Conservation (phyloP, 1,140 invertebrate genomes). For the Sycobia sp. region DNA sequence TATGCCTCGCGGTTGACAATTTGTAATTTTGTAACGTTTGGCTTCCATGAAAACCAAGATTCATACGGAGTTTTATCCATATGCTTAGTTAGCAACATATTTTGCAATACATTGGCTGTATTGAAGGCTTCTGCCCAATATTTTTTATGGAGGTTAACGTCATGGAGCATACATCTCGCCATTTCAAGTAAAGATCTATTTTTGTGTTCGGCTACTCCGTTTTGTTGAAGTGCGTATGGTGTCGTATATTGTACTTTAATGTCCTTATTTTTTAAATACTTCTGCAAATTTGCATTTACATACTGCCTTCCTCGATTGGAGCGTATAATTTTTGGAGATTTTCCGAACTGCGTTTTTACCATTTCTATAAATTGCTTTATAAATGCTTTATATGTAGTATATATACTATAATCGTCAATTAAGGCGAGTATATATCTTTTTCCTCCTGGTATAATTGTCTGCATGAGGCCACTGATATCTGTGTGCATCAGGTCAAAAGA, state of each 20-base stretch:
- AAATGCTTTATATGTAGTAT: not conserved
- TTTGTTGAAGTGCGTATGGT: not conserved
- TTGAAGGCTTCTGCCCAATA: slow-evolving; percentile 54
- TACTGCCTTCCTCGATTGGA: not conserved
- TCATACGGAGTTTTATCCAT: slow-evolving; percentile 48
- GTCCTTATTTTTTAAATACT: not conserved
- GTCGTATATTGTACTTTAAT: not conserved
- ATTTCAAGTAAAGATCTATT: slow-evolving; percentile 50
- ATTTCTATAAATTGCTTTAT: too few species aligned
- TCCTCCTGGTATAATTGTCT: not conserved
- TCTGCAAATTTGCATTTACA: not conserved
- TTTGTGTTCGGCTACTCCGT: slow-evolving; percentile 10
- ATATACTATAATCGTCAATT: not conserved
- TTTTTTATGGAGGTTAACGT: slow-evolving; percentile 41
- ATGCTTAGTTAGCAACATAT: too few species aligned
- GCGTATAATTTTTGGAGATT: not conserved
- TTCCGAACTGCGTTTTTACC: too few species aligned
- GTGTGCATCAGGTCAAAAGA: not conserved
- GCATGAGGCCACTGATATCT: not conserved
- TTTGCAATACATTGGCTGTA: slow-evolving; percentile 47
- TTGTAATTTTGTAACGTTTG: slow-evolving; percentile 32
- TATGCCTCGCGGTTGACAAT: slow-evolving; percentile 25
- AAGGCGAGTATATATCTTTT: not conserved
- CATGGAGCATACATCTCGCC: slow-evolving; percentile 50
- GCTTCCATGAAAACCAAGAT: slow-evolving; percentile 43